These are phyloP conservation scores for Phacellophora camtschatica DNA, from an alignment of 30 jellyfish, hydroid and myxozoan genomes.

Conservation along the genomic window DNA sequence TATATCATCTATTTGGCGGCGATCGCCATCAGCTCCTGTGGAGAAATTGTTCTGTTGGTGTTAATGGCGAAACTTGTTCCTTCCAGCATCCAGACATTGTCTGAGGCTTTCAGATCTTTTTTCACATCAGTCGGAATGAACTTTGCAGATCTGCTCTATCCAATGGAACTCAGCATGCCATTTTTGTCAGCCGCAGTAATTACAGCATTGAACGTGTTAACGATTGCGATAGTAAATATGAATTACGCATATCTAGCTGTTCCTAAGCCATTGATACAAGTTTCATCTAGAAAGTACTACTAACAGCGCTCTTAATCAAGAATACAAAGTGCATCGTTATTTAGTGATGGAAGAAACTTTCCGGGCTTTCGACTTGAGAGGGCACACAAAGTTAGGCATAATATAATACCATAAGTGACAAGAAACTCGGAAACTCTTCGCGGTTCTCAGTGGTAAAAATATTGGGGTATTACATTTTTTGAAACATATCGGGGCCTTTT, in stretches of 20 bases:
- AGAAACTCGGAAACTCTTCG: too few species aligned
- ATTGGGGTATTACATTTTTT: too few species aligned
- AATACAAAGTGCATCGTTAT: too few species aligned
- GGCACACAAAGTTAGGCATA: too few species aligned
- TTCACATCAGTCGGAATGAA: background rate
- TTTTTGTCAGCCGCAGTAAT: slow-evolving; percentile 1
- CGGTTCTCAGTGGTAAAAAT: too few species aligned
- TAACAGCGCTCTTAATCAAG: too few species aligned
- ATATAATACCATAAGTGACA: too few species aligned
- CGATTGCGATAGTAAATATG: slow-evolving; percentile 37
- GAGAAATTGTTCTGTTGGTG: slow-evolving; percentile 15
- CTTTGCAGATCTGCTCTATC: slow-evolving; percentile 20
- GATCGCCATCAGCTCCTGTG: slow-evolving; percentile 31
- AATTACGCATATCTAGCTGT: slow-evolving; percentile 30
- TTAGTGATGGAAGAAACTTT: too few species aligned
- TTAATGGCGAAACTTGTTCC: slow-evolving; percentile 36
- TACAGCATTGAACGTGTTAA: slow-evolving; percentile 21
- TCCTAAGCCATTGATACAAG: slow-evolving; percentile 19
- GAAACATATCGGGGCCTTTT: too few species aligned
- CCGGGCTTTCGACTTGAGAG: too few species aligned
- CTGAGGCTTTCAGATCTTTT: slow-evolving; percentile 20
- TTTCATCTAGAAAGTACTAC: slow-evolving; percentile 31
- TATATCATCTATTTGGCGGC: slow-evolving; percentile 29
- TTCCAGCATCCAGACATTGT: slow-evolving; percentile 2
- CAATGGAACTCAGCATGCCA: slow-evolving; percentile 23